A percentile compares a stretch with the other conserved stretches of the same genome.
Conservation (phyloP, 2,113 vertebrate species). For the Malurus melanocephalus region DNA sequence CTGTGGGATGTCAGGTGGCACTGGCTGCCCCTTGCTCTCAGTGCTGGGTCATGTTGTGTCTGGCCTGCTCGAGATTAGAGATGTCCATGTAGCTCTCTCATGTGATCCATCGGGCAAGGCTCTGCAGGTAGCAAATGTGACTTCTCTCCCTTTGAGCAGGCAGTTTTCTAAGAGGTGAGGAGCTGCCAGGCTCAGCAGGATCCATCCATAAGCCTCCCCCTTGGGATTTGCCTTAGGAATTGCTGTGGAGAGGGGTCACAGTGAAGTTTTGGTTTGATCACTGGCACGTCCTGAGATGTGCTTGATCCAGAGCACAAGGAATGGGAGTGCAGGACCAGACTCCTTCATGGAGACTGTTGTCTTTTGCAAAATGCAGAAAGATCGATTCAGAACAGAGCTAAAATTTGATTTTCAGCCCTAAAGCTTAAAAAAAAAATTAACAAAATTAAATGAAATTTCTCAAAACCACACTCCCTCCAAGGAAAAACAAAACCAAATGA, state of each 20-base stretch:
- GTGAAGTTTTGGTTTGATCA: neutral
- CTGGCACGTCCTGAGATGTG: neutral
- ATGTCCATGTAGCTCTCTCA: neutral
- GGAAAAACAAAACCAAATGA: neutral
- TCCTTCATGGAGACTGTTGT: rapidly evolving
- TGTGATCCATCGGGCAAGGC: neutral
- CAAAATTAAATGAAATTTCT: neutral
- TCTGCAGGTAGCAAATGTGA: neutral
- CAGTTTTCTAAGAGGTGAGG: neutral
- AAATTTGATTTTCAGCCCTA: neutral
- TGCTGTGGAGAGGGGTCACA: rapidly evolving
- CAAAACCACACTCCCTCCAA: neutral
- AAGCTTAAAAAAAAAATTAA: neutral
- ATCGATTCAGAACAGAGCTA: neutral
- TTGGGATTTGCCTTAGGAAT: neutral
- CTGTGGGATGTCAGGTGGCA: neutral
- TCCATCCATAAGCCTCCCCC: neutral
- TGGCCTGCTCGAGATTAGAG: neutral
- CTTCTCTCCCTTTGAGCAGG: neutral
- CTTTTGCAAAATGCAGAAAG: neutral
- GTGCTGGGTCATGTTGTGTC: conserved; percentile 7
- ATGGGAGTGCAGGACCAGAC: rapidly evolving
- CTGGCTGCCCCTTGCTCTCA: neutral
- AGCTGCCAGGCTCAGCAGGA: neutral
- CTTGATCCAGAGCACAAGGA: neutral